Percentiles rank a stretch among this genome's conserved stretches.
Evolutionary conservation across 2,888 invertebrate species (phyloP).

Genomic region (Rhyacophila evoluta): DNA sequence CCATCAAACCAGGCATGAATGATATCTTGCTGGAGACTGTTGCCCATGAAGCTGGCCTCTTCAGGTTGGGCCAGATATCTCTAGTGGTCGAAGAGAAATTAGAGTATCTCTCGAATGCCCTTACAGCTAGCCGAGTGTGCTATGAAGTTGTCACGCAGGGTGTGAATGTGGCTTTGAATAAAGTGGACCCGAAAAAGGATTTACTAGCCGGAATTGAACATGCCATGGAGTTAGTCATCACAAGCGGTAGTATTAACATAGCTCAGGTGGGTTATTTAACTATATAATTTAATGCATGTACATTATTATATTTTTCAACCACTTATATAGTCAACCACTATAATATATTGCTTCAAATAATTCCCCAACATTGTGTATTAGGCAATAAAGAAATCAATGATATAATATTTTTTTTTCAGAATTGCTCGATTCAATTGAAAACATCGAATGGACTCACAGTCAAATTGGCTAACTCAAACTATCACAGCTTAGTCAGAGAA

Average conservation of each 20-base stretch:
- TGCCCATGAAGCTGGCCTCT: constrained; percentile 76
- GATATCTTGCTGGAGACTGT: constrained; percentile 72
- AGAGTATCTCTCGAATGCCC: constrained; percentile 77
- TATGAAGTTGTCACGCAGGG: constrained; percentile 71
- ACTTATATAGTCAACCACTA: too few relatives aligned
- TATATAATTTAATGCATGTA: too few relatives aligned
- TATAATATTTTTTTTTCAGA: constrained; percentile 63
- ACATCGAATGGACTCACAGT: constrained; percentile 78
- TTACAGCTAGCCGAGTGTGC: constrained; percentile 70
- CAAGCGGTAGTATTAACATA: constrained; percentile 83
- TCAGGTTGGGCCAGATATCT: constrained; percentile 78
- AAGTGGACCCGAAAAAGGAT: constrained; percentile 73
- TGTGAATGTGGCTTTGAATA: constrained; percentile 67
- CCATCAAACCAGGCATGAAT: constrained; percentile 76
- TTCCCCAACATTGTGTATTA: constrained; percentile 52
- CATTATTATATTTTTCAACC: too few relatives aligned
- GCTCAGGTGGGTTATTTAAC: constrained; percentile 74
- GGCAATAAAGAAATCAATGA: too few relatives aligned
- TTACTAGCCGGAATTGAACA: constrained; percentile 87
- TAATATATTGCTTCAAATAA: too few relatives aligned
- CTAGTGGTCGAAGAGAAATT: constrained; percentile 75
- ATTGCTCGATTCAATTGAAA: constrained; percentile 72
- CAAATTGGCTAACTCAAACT: constrained; percentile 60
- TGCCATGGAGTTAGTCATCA: constrained; percentile 79
- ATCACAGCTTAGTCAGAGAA: constrained; percentile 63